Base-by-base conservation (phyloP, 2,113 vertebrate genomes). In the Platysternon megacephalum region DNA sequence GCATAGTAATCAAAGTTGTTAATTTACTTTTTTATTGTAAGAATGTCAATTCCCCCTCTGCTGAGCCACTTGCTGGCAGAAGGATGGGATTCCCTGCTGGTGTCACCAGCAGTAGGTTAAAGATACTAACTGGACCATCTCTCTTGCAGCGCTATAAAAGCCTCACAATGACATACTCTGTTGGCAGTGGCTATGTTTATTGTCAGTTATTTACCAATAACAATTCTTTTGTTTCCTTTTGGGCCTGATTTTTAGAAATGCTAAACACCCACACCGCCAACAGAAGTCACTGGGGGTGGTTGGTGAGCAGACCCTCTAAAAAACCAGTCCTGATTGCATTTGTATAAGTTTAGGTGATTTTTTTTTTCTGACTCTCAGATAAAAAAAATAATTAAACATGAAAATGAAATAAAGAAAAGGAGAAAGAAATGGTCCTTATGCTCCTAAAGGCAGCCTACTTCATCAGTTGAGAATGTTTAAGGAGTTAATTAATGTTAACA, bases 151-250 rank as follows among this genome's bases (percentile, higher is more conserved):
- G 2, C 65, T 35, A 21, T 52, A 7, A 86, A 46, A 24, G 28
- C 53, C 13, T 55, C 87, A 32, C 39, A 68, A 93, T 86, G 52
- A 53, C 6, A 42, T 79, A 9, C 42, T 82, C 79, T 87, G 28
- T 49, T 79, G 1, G 28, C 3, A 21, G 0, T 3, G 10, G 2
- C 7, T 83, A 42, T 14, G 19, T 72, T 72, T 39, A 17, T 39
- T 72, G 35, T 21, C 6, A 44, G 6, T 17, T 52, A 32, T 53
- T 32, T 16, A 21, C 32, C 22, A 82, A 0, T 17, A 0, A 58
- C 5, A 14, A 0, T 53, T 93, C 51, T 76, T 80, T 24, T 42
- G 7, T 58, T 11, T 91, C 78, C 13, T 7, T 84, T 32, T 86
- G 76, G n/a, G 5, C 21, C 26, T 4, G 1, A 46, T 11, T 76